These are phyloP conservation scores for Agrenia bidenticulata DNA, from an alignment of 2,888 invertebrate genomes.

Conservation along the genomic window DNA sequence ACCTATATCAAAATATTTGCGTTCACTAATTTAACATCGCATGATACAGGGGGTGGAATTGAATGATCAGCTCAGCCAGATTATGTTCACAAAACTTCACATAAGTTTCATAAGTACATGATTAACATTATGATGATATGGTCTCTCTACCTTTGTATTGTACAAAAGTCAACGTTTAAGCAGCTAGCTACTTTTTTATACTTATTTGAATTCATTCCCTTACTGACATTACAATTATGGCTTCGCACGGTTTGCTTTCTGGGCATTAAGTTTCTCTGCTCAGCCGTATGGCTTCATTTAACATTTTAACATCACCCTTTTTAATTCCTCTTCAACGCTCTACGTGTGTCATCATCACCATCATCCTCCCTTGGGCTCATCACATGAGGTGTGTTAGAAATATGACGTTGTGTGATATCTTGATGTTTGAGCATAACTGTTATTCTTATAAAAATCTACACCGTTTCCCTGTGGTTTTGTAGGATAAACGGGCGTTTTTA, in stretches of 20 bases:
- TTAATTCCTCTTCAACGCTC: conserved; percentile 12
- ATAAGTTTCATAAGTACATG: not conserved
- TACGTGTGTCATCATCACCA: conserved; percentile 14
- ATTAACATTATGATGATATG: not conserved
- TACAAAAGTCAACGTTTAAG: not conserved
- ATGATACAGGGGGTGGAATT: conserved; percentile 10
- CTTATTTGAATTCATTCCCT: conserved; percentile 16
- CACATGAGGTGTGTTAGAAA: conserved; percentile 1
- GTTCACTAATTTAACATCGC: conserved; percentile 45
- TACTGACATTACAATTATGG: conserved; percentile 22
- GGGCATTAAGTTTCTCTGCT: not conserved
- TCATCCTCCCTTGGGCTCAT: not conserved
- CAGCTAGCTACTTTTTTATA: not conserved
- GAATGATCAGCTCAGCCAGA: not conserved
- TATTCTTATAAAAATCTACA: conserved; percentile 10
- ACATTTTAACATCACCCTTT: conserved; percentile 11
- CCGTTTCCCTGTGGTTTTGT: conserved; percentile 8
- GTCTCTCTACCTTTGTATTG: not conserved
- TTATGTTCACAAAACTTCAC: conserved; percentile 6
- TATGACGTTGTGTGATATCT: conserved; percentile 3
- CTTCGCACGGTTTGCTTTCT: conserved; percentile 7
- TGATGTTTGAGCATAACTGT: not conserved
- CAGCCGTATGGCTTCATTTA: conserved; percentile 16
- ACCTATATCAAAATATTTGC: conserved; percentile 53
- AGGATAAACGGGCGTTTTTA: conserved; percentile 6